Conservation (phyloP, 2,797 vertebrate species). For the Gymnothorax reevesii region DNA sequence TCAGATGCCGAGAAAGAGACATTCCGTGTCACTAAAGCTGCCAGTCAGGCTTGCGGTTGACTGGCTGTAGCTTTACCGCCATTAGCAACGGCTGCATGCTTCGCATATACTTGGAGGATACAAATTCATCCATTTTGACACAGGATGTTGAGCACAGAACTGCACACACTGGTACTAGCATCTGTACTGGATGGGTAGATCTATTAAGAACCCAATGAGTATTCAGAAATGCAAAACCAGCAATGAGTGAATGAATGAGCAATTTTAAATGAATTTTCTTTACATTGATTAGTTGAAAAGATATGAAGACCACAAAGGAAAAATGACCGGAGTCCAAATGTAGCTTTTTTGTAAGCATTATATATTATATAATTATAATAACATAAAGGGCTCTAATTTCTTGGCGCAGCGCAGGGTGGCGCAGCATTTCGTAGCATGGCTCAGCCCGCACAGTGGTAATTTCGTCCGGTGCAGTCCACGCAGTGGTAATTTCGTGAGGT, state of each 20-base stretch:
- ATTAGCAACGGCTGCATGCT: constrained; percentile 8
- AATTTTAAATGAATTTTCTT: background rate
- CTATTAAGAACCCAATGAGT: background rate
- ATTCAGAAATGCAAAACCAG: background rate
- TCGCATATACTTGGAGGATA: background rate
- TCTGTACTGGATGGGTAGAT: background rate
- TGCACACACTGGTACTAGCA: background rate
- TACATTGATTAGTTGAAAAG: background rate
- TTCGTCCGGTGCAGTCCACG: too few species aligned
- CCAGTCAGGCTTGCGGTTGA: constrained; percentile 10
- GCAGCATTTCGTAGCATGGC: too few species aligned
- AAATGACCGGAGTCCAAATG: too few species aligned
- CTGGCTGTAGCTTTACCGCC: background rate
- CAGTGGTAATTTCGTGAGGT: too few species aligned
- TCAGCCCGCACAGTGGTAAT: too few species aligned
- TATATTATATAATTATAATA: too few species aligned
- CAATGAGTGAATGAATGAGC: background rate
- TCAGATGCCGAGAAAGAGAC: constrained; percentile 13
- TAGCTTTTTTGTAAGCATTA: too few species aligned
- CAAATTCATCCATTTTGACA: background rate
- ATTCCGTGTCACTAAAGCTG: constrained; percentile 19
- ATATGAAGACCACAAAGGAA: background rate
- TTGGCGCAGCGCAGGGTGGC: too few species aligned
- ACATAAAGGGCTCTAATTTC: too few species aligned
- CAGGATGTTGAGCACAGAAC: background rate